Evolutionary conservation across 1,140 invertebrate genomes (phyloP).

Genomic region (Macrostomum lignano): DNA sequence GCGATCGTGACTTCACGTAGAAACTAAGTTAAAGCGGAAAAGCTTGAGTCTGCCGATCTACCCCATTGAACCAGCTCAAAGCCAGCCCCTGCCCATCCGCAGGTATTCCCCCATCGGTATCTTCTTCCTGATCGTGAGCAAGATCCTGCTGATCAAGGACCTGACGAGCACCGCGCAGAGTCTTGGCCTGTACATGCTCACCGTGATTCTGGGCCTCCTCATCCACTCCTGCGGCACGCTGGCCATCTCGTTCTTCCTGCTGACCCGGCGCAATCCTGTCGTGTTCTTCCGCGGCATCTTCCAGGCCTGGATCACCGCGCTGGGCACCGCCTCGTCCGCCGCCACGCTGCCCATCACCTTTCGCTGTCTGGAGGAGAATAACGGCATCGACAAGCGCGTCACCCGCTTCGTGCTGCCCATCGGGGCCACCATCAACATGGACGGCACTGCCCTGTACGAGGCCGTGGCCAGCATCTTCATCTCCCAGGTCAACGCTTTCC

Average conservation of each 20-base stretch:
- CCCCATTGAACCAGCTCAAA: no score
- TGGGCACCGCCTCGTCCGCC: slow-evolving; percentile 54
- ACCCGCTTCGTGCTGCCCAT: slow-evolving; percentile 80
- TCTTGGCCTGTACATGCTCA: slow-evolving; percentile 37
- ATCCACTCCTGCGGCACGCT: slow-evolving; percentile 61
- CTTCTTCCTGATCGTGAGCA: slow-evolving; percentile 50
- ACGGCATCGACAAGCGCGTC: slow-evolving; percentile 56
- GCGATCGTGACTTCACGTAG: no score
- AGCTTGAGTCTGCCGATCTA: no score
- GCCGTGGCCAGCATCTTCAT: slow-evolving; percentile 40
- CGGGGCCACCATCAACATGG: slow-evolving; percentile 39
- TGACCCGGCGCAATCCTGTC: slow-evolving; percentile 33
- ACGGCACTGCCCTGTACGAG: slow-evolving; percentile 53
- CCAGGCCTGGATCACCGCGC: slow-evolving; percentile 47
- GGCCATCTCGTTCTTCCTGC: slow-evolving; percentile 35
- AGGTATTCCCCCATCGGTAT: slow-evolving; percentile 65
- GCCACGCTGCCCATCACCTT: slow-evolving; percentile 77
- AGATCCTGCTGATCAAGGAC: slow-evolving; percentile 51
- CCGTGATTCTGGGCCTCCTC: slow-evolving; percentile 47
- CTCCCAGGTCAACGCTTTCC: slow-evolving; percentile 38
- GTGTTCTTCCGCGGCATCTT: slow-evolving; percentile 33
- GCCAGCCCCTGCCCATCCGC: no score
- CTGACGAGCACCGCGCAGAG: slow-evolving; percentile 47
- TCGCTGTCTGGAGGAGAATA: slow-evolving; percentile 62
- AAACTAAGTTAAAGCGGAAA: no score